Evolutionary conservation across 2,888 invertebrate species (phyloP).

Genomic region (Antheraea yamamai): DNA sequence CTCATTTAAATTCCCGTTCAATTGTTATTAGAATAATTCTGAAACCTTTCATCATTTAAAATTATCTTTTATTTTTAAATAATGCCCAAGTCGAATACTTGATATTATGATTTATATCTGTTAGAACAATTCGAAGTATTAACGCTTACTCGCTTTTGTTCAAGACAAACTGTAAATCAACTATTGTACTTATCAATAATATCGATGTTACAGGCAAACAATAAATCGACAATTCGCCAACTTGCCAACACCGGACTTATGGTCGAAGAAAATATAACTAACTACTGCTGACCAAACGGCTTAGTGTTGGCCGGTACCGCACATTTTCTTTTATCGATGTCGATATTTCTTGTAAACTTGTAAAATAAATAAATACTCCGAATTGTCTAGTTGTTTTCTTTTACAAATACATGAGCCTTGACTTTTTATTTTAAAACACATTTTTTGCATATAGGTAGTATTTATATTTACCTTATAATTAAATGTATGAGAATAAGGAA

Average conservation of each 20-base stretch:
- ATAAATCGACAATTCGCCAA: conserved; percentile 77
- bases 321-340: conserved; percentile 27
- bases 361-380: no score
- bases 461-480: no score
- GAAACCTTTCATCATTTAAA: no score
- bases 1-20: no score
- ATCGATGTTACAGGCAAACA: conserved; percentile 47
- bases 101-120: not conserved
- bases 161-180: conserved; percentile 72
- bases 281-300: conserved; percentile 54
- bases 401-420: no score
- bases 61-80: not conserved
- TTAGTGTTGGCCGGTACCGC: conserved; percentile 33
- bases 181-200: conserved; percentile 26
- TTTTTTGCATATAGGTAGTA: no score
- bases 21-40: no score
- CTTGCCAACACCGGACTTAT: conserved; percentile 77
- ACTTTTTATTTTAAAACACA: no score
- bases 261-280: conserved; percentile 76
- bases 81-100: conserved; percentile 17
- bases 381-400: no score
- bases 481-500: no score
- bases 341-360: conserved; percentile 19
- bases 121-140: conserved; percentile 34
- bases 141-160: conserved; percentile 45